Conservation (phyloP, 2,888 invertebrate genomes). For the Drosophila trichaetosa region DNA sequence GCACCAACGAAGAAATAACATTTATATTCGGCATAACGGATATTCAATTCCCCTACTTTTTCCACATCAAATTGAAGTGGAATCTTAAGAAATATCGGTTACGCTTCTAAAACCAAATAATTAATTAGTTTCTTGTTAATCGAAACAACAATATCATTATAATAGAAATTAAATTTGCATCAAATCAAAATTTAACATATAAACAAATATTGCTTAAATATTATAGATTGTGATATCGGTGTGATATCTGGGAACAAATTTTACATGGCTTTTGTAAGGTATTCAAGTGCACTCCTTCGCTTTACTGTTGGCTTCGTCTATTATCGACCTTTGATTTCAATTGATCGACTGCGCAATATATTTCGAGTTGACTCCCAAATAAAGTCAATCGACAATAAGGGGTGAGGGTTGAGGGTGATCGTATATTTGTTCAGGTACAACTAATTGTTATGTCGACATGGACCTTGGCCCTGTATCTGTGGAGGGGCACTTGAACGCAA, state of each 20-base stretch:
- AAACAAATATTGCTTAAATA: neutral
- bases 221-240: neutral
- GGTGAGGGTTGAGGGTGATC: neutral
- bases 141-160: neutral
- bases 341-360: constrained; percentile 54
- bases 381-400: constrained; percentile 21
- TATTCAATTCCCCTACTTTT: constrained; percentile 1
- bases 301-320: constrained; percentile 1
- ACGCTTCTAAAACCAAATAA: neutral
- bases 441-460: constrained; percentile 32
- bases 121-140: neutral
- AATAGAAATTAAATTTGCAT: neutral
- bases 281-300: neutral
- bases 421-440: constrained; percentile 38
- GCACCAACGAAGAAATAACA: neutral
- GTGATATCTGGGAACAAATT: neutral
- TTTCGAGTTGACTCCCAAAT: constrained; percentile 50
- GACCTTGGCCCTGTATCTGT: constrained; percentile 23
- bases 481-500: constrained; percentile 6
- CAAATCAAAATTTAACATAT: neutral
- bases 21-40: neutral
- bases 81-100: neutral
- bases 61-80: neutral
- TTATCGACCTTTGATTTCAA: constrained; percentile 42
- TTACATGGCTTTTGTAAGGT: neutral